phyloP scores from a whole-genome alignment of 2,113 vertebrate genomes.

The Misgurnus mizolepis region DNA sequence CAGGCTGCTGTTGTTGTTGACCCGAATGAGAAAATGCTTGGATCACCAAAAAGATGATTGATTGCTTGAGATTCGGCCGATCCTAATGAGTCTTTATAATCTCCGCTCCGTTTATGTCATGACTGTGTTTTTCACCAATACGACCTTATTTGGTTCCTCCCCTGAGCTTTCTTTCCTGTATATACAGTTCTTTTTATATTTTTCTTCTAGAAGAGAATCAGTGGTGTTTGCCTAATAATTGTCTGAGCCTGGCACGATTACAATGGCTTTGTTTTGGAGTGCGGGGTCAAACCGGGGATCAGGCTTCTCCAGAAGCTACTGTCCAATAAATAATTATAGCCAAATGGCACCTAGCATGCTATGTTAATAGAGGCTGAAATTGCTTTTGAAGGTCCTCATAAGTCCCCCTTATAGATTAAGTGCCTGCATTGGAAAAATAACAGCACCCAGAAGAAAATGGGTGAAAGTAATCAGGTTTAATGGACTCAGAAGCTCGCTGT shows the following conservation, averaged over 20 bases:
- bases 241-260: background rate
- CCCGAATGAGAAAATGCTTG: slow-evolving; percentile 52
- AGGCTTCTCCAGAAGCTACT: slow-evolving; percentile 69
- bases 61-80: slow-evolving; percentile 36
- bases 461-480: slow-evolving; percentile 96
- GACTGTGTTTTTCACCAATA: slow-evolving; percentile 18
- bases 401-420: slow-evolving; percentile 93
- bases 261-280: slow-evolving; percentile 50
- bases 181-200: background rate
- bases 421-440: slow-evolving; percentile 86
- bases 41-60: slow-evolving; percentile 55
- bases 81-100: slow-evolving; percentile 52
- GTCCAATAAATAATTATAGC: slow-evolving; percentile 86
- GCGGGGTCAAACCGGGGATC: slow-evolving; percentile 70
- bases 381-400: slow-evolving; percentile 93
- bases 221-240: background rate
- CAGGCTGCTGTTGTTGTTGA: slow-evolving; percentile 48
- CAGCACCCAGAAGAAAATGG: slow-evolving; percentile 87
- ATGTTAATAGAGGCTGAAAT: slow-evolving; percentile 90
- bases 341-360: slow-evolving; percentile 79
- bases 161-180: slow-evolving; percentile 2
- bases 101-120: slow-evolving; percentile 49
- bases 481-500: slow-evolving; percentile 91
- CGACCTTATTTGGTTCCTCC: slow-evolving; percentile 16
- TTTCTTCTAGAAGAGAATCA: background rate